These are phyloP conservation scores for Cyprinodon tularosa DNA, from an alignment of 2,113 vertebrate genomes.

Conservation along the genomic window DNA sequence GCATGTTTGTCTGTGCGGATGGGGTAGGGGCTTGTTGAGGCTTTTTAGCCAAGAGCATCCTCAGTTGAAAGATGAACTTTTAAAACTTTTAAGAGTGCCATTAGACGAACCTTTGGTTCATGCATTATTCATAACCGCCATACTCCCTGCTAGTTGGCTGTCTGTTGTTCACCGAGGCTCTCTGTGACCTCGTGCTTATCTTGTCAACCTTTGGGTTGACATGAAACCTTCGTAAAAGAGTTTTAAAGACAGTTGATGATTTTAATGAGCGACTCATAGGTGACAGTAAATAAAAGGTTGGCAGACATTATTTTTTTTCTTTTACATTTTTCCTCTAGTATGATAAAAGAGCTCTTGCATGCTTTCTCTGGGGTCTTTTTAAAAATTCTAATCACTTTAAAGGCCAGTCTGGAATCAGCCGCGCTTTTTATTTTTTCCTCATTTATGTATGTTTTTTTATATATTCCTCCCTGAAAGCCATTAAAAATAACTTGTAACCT, in stretches of 20 bases:
- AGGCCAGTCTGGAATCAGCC: constrained; percentile 21
- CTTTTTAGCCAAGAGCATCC: constrained; percentile 30
- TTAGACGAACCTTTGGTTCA: constrained; percentile 52
- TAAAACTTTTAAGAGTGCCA: constrained; percentile 64
- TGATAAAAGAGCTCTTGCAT: constrained; percentile 18
- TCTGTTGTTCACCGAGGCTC: constrained; percentile 40
- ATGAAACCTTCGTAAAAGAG: constrained; percentile 26
- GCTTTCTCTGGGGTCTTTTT: constrained; percentile 17
- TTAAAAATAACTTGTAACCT: constrained; percentile 51
- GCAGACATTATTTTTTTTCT: constrained; percentile 12
- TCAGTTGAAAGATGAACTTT: constrained; percentile 54
- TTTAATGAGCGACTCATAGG: constrained; percentile 50
- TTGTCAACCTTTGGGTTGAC: constrained; percentile 48
- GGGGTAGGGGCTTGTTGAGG: not conserved
- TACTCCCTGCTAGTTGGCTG: constrained; percentile 58
- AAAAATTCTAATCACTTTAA: constrained; percentile 16
- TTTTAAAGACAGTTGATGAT: constrained; percentile 45
- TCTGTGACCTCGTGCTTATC: constrained; percentile 51
- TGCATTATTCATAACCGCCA: constrained; percentile 72
- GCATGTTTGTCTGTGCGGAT: not conserved
- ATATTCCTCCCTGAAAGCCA: constrained; percentile 5
- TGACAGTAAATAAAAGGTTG: constrained; percentile 42
- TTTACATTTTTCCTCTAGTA: constrained; percentile 2
- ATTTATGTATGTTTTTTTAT: not conserved
- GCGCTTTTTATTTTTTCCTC: constrained; percentile 10